Evolutionary conservation across 1,140 invertebrate species (phyloP), one percentile per base, ranked within the genome.

Genomic region (Lepeophtheirus salmonis): DNA sequence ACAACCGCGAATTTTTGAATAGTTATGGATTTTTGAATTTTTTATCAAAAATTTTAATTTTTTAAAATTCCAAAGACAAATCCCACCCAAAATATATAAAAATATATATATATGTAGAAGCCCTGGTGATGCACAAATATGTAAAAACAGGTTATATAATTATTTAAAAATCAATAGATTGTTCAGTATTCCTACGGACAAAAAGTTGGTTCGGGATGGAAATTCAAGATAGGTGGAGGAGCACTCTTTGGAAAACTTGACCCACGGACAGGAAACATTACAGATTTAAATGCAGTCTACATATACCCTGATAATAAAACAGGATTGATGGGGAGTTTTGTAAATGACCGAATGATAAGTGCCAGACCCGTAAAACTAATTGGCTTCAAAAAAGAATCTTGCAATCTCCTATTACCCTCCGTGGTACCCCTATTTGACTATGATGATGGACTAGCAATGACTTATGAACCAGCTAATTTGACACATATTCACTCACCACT

Each of bases 281-380:
- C 30, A n/a, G 30, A 41, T n/a, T 10, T 41, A n/a, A 41, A 41
- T n/a, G 30, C 30, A 6, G n/a, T 41, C 23, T 56, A 61, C 16
- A 24, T 64, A 25, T 55, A 63, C 64, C 62, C 59, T 2, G 60
- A 57, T n/a, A 25, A 26, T 17, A 14, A 57, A 24, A 57, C 55
- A 12, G 25, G 21, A 25, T 23, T 57, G 1, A 25, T 41, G 22
- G 55, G 55, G 16, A 21, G 14, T 1, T 24, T 30, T n/a, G 25
- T 26, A 3, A 41, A 57, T 10, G 55, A 25, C 13, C 24, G 25
- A 30, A 17, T 57, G 6, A 16, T 26, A 10, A n/a, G 6, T 10
- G 55, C 20, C 3, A 21, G n/a, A 14, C 20, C 21, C 20, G 23
- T 25, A n/a, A 41, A 30, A 18, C 55, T 57, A 12, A 17, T 30